Base-by-base conservation (phyloP, 1,140 invertebrate species). In the Drosophila busckii region DNA sequence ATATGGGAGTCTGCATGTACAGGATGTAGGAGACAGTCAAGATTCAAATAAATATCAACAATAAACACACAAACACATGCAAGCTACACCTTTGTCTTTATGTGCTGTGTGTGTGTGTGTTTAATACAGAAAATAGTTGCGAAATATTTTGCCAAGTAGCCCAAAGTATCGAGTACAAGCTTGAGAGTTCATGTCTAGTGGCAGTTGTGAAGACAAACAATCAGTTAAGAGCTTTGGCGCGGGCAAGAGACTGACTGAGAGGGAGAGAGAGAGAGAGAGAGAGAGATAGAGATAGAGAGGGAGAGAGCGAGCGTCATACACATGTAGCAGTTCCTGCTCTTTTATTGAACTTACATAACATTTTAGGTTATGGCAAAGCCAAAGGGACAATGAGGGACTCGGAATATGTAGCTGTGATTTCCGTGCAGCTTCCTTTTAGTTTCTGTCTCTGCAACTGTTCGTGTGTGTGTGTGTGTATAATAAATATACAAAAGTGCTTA, bases 71-170 rank as follows among this genome's bases (percentile, higher is more conserved):
- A 41, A 40, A 68, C 44, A 56, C 34, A 55, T 28, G 56, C 29
- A 56, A 60, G 29, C 31, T 58, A 66, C 69, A 82, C 75, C 65
- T 69, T 82, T 73, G 60, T 63, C 53, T 73, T 38, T 78, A 37
- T 60, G 55, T 76, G 55, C 38, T 59, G 29, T 52, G 44, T 22
- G 12, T 56, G 34, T 56, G 59, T 69, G 65, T 64, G 82, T 82
- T 75, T 69, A 80, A 80, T 80, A 82, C 75, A 80, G 75, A 82
- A 80, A 80, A 80, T 80, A 82, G 75, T 80, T 80, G 69, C 59
- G 52, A 76, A 78, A 78, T 78, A 76, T 76, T 76, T 78, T 67
- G 67, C 70, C 70, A 75, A 75, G 70, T 75, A 70, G 65, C 70
- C 70, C 52, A 56, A 16, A 53, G 59, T 59, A 69, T 62, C 37